phyloP scores from a whole-genome alignment of 2,888 invertebrate genomes.

The Ischnus inquisitorius region DNA sequence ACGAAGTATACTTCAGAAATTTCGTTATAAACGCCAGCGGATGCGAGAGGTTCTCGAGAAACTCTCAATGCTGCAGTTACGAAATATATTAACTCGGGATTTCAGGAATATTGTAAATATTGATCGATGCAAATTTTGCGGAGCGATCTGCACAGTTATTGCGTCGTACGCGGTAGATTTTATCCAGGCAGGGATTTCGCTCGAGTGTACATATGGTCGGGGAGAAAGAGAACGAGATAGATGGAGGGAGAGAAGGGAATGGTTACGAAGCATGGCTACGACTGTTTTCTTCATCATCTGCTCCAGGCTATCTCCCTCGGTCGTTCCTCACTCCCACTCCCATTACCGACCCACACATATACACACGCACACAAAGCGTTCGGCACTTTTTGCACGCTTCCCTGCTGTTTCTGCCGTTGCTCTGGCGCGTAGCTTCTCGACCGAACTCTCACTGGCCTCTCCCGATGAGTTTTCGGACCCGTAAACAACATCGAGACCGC shows the following conservation, averaged over 20 bases:
- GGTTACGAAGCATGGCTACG: slow-evolving; percentile 82
- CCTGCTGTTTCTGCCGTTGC: slow-evolving; percentile 13
- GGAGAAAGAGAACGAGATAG: too few species aligned
- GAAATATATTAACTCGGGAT: neutral
- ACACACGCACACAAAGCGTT: slow-evolving; percentile 23
- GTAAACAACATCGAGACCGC: slow-evolving; percentile 38
- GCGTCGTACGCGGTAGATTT: neutral
- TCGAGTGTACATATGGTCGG: neutral
- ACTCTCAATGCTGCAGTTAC: neutral
- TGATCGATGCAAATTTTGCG: slow-evolving; percentile 3
- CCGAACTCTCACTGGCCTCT: slow-evolving; percentile 38
- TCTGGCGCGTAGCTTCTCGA: slow-evolving; percentile 41
- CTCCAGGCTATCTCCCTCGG: slow-evolving; percentile 14
- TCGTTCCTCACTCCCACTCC: slow-evolving; percentile 33
- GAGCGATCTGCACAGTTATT: neutral
- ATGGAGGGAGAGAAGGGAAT: neutral
- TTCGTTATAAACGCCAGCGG: too few species aligned
- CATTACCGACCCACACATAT: neutral
- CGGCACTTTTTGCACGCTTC: slow-evolving; percentile 46
- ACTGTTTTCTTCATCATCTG: slow-evolving; percentile 32
- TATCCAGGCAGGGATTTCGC: slow-evolving; percentile 71
- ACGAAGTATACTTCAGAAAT: neutral
- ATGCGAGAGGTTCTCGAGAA: too few species aligned
- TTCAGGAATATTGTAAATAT: slow-evolving; percentile 16
- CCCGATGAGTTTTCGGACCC: slow-evolving; percentile 22